phyloP scores from a whole-genome alignment of 2,888 invertebrate species.

The Cordilura impudica region DNA sequence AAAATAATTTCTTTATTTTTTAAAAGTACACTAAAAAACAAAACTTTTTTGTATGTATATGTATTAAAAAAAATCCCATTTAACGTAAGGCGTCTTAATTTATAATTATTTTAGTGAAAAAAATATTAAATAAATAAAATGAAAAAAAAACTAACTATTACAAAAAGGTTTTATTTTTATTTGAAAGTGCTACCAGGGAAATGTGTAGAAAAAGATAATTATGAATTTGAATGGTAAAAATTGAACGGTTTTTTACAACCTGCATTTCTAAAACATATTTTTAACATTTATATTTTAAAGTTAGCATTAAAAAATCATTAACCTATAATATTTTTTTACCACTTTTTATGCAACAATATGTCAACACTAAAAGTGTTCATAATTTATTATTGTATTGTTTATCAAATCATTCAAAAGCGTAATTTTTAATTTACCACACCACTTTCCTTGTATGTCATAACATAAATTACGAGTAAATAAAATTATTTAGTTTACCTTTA shows the following conservation, averaged over 20 bases:
- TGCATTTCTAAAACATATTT: too few species aligned
- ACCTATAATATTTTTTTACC: too few species aligned
- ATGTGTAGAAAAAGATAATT: background rate
- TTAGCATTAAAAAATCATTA: too few species aligned
- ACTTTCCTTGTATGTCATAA: background rate
- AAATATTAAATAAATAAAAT: conserved; percentile 8
- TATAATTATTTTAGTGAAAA: conserved; percentile 49
- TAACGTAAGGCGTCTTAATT: conserved; percentile 46
- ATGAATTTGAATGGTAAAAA: background rate
- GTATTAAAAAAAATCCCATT: conserved; percentile 15
- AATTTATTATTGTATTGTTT: background rate
- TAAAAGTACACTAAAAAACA: conserved; percentile 25
- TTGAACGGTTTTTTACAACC: too few species aligned
- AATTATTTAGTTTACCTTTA: background rate
- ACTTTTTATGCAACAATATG: too few species aligned
- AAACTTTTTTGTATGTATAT: conserved; percentile 48
- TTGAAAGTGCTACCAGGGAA: background rate
- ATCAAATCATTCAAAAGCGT: background rate
- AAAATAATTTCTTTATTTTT: conserved; percentile 44
- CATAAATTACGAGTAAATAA: background rate
- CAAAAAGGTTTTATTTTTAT: conserved; percentile 4
- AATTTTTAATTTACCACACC: background rate
- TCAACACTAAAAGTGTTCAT: background rate
- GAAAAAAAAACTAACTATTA: conserved; percentile 19
- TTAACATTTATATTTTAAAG: too few species aligned